Evolutionary conservation across 2,888 invertebrate genomes (phyloP), one percentile per base, ranked within the genome.

Genomic region (Reticulitermes lucifugus): DNA sequence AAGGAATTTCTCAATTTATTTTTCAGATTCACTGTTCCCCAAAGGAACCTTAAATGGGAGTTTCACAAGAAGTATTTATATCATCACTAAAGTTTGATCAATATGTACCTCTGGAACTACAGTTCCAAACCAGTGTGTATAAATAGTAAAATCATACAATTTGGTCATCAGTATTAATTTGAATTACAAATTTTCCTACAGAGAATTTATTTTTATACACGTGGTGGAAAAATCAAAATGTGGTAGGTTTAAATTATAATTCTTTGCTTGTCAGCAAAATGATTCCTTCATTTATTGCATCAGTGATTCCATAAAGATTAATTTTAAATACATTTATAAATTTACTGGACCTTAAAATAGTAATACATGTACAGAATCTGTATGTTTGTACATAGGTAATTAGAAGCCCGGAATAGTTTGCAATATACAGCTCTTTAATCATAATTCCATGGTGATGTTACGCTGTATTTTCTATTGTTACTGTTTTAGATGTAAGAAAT

Each of bases 301-400:
- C 22, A 60, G 65, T 65, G 65, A 25, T 65, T 25, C 65, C 51
- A 79, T 79, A 79, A 79, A 43, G 25, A 25, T 79, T 77, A 77
- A 79, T 79, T 79, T 79, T 51, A n/a, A 77, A 51, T 79, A 79
- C 6, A 18, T 79, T 43, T 55, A 43, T 75, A 35, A n/a, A 29
- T 79, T 79, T 43, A 79, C n/a, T 79, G 25, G 46, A n/a, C 6
- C 65, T 65, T 65, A 79, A 46, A 77, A 77, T 43, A 25, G n/a
- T 77, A 77, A 79, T 79, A 79, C 51, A 21, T 79, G 79, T 79
- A 79, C 79, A 79, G 51, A 79, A 79, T 79, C 35, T 79, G 55
- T 79, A 79, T 77, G n/a, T 77, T 10, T 77, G 77, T 77, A 77
- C 77, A 79, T 55, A 79, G 79, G 35, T 46, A 79, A n/a, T 46